phyloP scores from a whole-genome alignment of 2,797 vertebrate species.

The Discoglossus pictus region DNA sequence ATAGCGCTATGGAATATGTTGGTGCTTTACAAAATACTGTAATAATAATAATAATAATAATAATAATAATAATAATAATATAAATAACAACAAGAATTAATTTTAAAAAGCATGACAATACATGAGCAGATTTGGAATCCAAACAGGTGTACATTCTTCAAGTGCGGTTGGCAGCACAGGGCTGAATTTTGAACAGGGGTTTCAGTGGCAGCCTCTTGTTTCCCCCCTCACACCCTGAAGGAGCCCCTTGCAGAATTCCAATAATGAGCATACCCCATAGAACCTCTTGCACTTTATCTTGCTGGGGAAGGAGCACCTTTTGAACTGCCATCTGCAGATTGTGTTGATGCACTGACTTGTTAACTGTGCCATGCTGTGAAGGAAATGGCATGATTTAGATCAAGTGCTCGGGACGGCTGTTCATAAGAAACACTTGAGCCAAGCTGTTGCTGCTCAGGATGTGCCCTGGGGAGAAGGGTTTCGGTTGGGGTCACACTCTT shows the following conservation, averaged over 20 bases:
- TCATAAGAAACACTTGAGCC: slow-evolving; percentile 98
- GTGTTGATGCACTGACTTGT: slow-evolving; percentile 82
- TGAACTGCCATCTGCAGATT: slow-evolving; percentile 84
- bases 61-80: no score
- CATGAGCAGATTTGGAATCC: no score
- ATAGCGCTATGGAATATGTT: no score
- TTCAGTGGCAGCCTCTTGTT: slow-evolving; percentile 62
- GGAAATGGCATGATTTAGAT: slow-evolving; percentile 97
- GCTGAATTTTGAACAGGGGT: slow-evolving; percentile 37
- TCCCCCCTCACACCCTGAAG: slow-evolving; percentile 60
- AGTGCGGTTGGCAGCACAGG: no score
- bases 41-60: no score
- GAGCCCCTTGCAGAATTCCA: slow-evolving; percentile 65
- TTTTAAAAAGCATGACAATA: no score
- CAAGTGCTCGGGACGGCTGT: slow-evolving; percentile 84
- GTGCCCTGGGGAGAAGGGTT: slow-evolving; percentile 97
- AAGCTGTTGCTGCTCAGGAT: slow-evolving; percentile 98
- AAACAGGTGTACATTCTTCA: no score
- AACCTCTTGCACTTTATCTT: slow-evolving; percentile 78
- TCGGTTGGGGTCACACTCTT: slow-evolving; percentile 93
- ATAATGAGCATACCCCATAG: slow-evolving; percentile 76
- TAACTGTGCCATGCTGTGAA: slow-evolving; percentile 94
- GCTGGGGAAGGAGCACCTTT: slow-evolving; percentile 80
- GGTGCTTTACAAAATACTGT: no score
- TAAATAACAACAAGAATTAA: no score